A percentile compares a stretch with the other conserved stretches of the same genome.
Evolutionary conservation across 1,140 invertebrate genomes (phyloP).

Genomic region (Aphelenchoides besseyi): DNA sequence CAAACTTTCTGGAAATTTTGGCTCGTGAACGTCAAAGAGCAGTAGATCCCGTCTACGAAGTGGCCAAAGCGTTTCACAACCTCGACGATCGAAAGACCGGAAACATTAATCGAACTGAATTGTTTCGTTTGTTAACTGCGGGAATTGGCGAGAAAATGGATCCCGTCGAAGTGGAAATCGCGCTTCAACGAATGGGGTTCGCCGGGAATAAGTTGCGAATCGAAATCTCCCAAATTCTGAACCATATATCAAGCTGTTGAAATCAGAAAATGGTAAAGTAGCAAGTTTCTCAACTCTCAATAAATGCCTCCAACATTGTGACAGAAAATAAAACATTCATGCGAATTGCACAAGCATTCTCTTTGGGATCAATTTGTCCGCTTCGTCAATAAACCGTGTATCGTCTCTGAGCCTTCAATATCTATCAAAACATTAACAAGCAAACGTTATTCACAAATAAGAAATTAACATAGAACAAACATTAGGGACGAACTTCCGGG

Average conservation of each 20-base stretch:
- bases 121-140: slow-evolving; percentile 4
- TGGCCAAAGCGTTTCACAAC: slow-evolving; percentile 12
- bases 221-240: background rate
- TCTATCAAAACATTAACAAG: too few species aligned
- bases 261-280: background rate
- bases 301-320: too few species aligned
- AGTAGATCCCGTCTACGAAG: slow-evolving; percentile 24
- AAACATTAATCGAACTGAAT: slow-evolving; percentile 18
- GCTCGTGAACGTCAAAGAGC: background rate
- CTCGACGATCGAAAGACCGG: slow-evolving; percentile 10
- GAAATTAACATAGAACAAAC: too few species aligned
- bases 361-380: too few species aligned
- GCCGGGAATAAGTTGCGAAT: background rate
- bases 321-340: too few species aligned
- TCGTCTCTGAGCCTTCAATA: too few species aligned
- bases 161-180: slow-evolving; percentile 25
- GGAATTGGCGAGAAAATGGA: slow-evolving; percentile 25
- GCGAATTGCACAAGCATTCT: too few species aligned
- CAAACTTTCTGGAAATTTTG: slow-evolving; percentile 26
- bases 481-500: too few species aligned
- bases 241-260: slow-evolving; percentile 14
- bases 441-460: too few species aligned
- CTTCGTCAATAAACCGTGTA: too few species aligned
- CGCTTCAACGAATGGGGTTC: slow-evolving; percentile 23
- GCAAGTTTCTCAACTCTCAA: too few species aligned